Evolutionary conservation across 2,888 invertebrate genomes (phyloP).

Genomic region (Amblyteles armatorius): DNA sequence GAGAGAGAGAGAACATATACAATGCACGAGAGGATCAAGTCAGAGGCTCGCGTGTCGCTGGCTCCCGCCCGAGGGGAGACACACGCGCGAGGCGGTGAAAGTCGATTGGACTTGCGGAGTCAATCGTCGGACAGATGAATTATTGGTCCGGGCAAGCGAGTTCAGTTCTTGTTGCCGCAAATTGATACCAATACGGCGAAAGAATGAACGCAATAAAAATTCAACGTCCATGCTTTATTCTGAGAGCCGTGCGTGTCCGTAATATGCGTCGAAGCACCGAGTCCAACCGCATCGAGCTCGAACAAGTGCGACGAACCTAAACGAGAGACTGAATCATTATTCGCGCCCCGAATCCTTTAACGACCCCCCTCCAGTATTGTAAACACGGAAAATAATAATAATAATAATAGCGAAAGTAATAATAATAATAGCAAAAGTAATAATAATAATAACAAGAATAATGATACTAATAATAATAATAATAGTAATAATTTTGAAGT

Average conservation of each 20-base stretch:
- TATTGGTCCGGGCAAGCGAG: background rate
- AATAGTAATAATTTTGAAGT: background rate
- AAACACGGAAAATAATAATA: background rate
- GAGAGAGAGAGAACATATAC: background rate
- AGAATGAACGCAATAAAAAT: background rate
- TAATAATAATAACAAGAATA: background rate
- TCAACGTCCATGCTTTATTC: background rate
- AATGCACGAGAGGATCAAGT: slow-evolving; percentile 1
- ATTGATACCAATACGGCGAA: background rate
- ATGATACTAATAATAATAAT: background rate
- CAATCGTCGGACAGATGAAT: background rate
- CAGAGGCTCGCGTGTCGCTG: slow-evolving; percentile 2
- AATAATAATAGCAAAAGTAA: background rate
- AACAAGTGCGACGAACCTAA: background rate
- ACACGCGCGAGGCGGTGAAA: slow-evolving; percentile 9
- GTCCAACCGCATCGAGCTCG: background rate
- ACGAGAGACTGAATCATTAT: background rate
- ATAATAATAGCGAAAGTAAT: background rate
- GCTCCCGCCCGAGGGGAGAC: background rate
- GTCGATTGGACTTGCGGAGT: slow-evolving; percentile 9
- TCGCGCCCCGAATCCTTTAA: too few relatives aligned
- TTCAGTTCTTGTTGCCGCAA: background rate
- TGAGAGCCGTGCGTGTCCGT: background rate
- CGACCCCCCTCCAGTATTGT: background rate
- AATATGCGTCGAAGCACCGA: background rate